These are phyloP conservation scores for Spialia ferax DNA, from an alignment of 2,888 invertebrate species.

Conservation along the genomic window DNA sequence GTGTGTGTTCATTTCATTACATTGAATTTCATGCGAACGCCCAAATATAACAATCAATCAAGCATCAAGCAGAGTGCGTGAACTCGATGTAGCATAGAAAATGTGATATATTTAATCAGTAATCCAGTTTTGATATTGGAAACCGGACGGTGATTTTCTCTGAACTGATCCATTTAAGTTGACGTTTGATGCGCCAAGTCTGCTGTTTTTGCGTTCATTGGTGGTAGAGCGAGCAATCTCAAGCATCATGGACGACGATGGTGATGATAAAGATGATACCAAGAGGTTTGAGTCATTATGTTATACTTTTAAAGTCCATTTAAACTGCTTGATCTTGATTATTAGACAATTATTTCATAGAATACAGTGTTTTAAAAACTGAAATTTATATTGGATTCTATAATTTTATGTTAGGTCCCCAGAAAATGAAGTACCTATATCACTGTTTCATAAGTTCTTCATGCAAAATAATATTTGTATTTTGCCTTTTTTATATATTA, in stretches of 20 bases:
- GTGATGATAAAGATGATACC: conserved; percentile 94
- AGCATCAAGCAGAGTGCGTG: too few relatives aligned
- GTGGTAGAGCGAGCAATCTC: background rate
- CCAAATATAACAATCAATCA: too few relatives aligned
- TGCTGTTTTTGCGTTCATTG: background rate
- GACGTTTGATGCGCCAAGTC: conserved; percentile 25
- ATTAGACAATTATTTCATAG: too few relatives aligned
- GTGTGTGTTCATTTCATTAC: background rate
- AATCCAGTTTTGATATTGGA: background rate
- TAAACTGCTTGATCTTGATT: too few relatives aligned
- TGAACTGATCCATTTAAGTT: background rate
- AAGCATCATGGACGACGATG: conserved; percentile 91
- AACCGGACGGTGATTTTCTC: background rate
- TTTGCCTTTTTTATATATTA: background rate
- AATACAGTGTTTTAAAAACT: too few relatives aligned
- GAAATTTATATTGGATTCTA: too few relatives aligned
- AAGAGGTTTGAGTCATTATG: conserved; percentile 91
- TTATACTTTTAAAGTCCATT: too few relatives aligned
- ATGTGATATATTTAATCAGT: background rate
- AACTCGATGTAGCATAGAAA: too few relatives aligned
- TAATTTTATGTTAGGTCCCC: too few relatives aligned
- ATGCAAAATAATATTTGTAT: too few relatives aligned
- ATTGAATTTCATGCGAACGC: background rate
- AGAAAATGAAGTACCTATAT: too few relatives aligned
- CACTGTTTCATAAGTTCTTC: too few relatives aligned